Percentiles rank a stretch among this genome's conserved stretches.
Conservation (phyloP, 1,140 invertebrate species). For the Choristoneura fumiferana region DNA sequence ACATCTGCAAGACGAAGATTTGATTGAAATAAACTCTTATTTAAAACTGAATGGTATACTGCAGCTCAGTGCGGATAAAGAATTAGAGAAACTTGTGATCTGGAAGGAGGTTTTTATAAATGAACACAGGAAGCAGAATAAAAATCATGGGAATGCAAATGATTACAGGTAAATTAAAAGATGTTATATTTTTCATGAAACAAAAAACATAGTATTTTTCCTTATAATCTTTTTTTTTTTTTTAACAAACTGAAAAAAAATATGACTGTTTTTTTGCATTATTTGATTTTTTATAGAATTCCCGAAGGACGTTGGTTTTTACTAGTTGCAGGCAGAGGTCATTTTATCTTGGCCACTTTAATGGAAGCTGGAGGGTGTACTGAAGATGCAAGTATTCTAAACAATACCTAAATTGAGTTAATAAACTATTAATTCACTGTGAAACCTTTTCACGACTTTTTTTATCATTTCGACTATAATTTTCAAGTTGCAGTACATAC, state of each 20-base stretch:
- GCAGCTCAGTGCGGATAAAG: conserved; percentile 81
- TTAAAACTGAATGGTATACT: conserved; percentile 84
- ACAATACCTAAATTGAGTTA: no score
- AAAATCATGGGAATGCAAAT: conserved; percentile 38
- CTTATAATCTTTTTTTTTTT: no score
- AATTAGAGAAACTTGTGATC: conserved; percentile 84
- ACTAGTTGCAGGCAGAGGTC: conserved; percentile 85
- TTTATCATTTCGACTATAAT: no score
- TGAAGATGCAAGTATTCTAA: conserved; percentile 57
- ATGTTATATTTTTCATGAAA: no score
- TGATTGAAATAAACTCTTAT: conserved; percentile 85
- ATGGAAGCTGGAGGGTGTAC: conserved; percentile 83
- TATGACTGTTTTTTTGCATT: no score
- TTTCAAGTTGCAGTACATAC: no score
- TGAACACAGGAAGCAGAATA: conserved; percentile 60
- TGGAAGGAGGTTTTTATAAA: conserved; percentile 86
- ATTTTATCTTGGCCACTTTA: conserved; percentile 84
- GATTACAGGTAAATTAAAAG: conserved; percentile 72
- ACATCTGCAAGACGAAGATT: conserved; percentile 84
- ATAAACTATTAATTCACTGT: no score
- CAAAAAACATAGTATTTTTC: no score
- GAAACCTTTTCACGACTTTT: no score
- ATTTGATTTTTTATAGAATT: conserved; percentile 53
- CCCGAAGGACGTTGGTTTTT: conserved; percentile 84
- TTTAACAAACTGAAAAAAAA: no score